A percentile compares a stretch with the other conserved stretches of the same genome.
Conservation (phyloP, 2,888 invertebrate genomes). For the Nomada lathburiana region DNA sequence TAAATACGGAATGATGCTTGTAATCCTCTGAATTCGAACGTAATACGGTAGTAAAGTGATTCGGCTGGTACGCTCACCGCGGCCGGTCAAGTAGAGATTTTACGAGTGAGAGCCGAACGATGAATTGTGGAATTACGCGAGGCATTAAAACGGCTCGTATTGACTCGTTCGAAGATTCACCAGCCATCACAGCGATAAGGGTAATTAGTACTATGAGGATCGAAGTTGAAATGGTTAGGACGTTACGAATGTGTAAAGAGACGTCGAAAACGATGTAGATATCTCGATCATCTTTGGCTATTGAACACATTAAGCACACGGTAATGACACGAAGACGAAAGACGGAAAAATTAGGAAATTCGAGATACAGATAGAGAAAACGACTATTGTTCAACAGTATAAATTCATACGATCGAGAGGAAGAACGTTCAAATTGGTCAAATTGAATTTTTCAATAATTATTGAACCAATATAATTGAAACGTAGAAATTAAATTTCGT, state of each 20-base stretch:
- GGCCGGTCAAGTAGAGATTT: constrained; percentile 11
- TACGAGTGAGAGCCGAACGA: constrained; percentile 1
- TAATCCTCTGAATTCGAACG: constrained; percentile 11
- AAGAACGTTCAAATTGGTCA: no score
- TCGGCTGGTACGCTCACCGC: neutral
- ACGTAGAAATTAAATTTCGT: no score
- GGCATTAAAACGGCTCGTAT: neutral
- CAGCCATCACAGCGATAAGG: constrained; percentile 1
- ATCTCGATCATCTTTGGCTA: no score
- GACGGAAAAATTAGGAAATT: no score
- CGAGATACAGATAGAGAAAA: no score
- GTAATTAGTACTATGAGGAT: neutral
- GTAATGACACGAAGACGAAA: no score
- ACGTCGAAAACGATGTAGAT: no score
- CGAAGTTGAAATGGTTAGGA: neutral
- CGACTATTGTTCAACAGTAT: no score
- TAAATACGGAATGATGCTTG: neutral
- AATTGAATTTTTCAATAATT: no score
- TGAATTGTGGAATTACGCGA: neutral
- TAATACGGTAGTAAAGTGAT: constrained; percentile 15
- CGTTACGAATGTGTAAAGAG: neutral
- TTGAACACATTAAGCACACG: no score
- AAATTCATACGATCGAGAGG: no score
- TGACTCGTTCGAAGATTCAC: neutral
- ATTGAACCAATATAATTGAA: no score